Conservation (phyloP, 2,113 vertebrate genomes). For the Neopipo cinnamomea region DNA sequence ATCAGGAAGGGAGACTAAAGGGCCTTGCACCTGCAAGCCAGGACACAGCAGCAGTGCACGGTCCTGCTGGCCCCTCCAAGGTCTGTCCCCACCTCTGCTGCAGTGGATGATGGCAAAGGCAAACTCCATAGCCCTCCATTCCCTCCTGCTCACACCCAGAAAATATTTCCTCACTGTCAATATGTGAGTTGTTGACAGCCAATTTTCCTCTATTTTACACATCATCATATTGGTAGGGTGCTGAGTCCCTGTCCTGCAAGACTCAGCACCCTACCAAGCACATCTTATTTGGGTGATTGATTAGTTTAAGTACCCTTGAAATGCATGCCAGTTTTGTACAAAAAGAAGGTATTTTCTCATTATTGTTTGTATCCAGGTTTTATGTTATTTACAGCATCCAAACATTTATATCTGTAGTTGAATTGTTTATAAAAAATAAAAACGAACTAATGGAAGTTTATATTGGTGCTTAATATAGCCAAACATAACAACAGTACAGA, state of each 20-base stretch:
- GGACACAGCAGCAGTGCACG: fast-evolving
- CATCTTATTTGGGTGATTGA: background rate
- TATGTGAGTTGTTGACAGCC: background rate
- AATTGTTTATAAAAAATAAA: background rate
- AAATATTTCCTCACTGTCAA: background rate
- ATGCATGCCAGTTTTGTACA: background rate
- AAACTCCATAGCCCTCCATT: fast-evolving
- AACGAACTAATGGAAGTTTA: background rate
- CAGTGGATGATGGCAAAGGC: background rate
- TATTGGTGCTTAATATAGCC: background rate
- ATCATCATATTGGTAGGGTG: background rate
- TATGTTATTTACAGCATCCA: background rate
- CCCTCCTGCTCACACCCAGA: background rate
- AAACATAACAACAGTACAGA: background rate
- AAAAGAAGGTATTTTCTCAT: background rate
- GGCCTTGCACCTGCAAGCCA: background rate
- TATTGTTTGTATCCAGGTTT: background rate
- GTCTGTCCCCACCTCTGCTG: background rate
- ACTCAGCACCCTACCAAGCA: background rate
- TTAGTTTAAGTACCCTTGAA: slow-evolving; percentile 12
- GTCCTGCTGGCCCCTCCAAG: background rate
- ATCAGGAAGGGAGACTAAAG: background rate
- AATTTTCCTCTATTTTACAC: background rate
- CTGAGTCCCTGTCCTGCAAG: background rate
- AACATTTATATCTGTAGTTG: background rate